Conservation (phyloP, 2,888 invertebrate species). For the Stenchaetothrips biformis region DNA sequence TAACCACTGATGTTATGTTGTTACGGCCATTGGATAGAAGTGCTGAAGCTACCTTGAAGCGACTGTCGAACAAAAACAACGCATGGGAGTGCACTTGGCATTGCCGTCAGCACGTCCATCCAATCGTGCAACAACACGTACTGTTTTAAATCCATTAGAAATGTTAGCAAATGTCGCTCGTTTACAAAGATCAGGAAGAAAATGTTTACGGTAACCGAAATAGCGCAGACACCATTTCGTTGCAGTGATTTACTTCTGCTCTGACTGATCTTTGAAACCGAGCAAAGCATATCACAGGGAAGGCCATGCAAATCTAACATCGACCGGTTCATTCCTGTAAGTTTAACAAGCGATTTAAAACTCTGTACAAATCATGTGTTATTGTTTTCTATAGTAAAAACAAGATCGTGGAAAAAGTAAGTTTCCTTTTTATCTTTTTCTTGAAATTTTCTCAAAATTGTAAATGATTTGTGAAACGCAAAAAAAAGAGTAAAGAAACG, state of each 20-base stretch:
- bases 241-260: not conserved
- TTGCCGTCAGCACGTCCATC: not conserved
- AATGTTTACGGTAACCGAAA: too few species aligned
- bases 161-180: not conserved
- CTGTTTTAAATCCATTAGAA: not conserved
- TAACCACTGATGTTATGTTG: not conserved
- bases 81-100: too few species aligned
- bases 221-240: too few species aligned
- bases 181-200: not conserved
- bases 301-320: slow-evolving; percentile 16
- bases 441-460: too few species aligned
- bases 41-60: too few species aligned
- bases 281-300: slow-evolving; percentile 10
- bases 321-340: not conserved
- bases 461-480: too few species aligned
- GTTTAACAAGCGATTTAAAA: not conserved
- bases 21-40: too few species aligned
- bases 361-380: not conserved
- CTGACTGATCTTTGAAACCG: slow-evolving; percentile 1
- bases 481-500: not conserved
- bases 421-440: too few species aligned
- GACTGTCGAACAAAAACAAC: too few species aligned
- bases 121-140: not conserved
- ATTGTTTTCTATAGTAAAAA: not conserved
- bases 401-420: not conserved